phyloP scores from a whole-genome alignment of 2,888 invertebrate genomes.

The Tiphia femorata region DNA sequence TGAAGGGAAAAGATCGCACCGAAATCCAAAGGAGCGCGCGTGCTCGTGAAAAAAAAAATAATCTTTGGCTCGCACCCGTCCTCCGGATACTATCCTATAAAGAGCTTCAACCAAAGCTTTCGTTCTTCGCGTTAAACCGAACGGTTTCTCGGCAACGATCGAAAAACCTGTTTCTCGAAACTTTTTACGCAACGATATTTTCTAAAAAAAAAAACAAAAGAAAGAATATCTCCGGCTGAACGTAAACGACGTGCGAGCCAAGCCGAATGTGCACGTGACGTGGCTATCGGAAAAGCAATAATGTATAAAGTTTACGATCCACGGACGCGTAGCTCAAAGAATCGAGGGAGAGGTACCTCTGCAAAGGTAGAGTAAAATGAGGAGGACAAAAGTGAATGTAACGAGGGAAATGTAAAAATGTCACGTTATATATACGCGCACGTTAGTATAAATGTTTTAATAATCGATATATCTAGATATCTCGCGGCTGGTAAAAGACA shows the following conservation, averaged over 20 bases:
- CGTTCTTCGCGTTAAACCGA: too few species aligned
- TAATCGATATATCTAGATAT: conserved; percentile 19
- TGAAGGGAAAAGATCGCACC: conserved; percentile 15
- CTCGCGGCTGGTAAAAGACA: neutral
- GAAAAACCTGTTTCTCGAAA: too few species aligned
- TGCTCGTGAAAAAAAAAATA: conserved; percentile 18
- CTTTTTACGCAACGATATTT: too few species aligned
- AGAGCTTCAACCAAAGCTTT: too few species aligned
- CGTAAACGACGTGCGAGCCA: conserved; percentile 45
- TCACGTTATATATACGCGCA: conserved; percentile 51
- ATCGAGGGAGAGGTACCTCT: conserved; percentile 27
- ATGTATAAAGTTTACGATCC: conserved; percentile 66
- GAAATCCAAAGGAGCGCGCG: neutral
- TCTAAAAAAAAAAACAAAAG: too few species aligned
- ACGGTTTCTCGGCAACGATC: too few species aligned
- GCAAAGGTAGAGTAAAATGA: conserved; percentile 32
- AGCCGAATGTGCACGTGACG: conserved; percentile 57
- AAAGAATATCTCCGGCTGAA: too few species aligned
- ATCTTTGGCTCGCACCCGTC: conserved; percentile 20
- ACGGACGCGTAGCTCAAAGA: conserved; percentile 51
- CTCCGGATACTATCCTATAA: too few species aligned
- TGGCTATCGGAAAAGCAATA: conserved; percentile 67
- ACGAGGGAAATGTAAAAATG: conserved; percentile 51
- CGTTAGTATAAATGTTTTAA: conserved; percentile 23
- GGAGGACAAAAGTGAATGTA: conserved; percentile 3